phyloP scores from a whole-genome alignment of 2,113 vertebrate genomes.

The Oryzias curvinotus region DNA sequence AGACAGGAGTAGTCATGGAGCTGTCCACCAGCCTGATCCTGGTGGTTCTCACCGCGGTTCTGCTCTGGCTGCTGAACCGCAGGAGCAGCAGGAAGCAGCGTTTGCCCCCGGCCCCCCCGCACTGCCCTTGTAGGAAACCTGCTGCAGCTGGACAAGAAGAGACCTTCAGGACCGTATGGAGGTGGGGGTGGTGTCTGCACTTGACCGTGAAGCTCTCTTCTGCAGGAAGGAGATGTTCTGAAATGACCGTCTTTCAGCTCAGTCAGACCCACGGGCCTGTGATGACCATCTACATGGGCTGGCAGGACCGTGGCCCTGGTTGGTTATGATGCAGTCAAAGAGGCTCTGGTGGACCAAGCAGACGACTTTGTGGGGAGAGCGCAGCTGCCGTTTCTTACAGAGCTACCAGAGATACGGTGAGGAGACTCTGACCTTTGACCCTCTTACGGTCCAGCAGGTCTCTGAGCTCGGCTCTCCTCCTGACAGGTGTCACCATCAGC shows the following conservation, averaged over 20 bases:
- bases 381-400: constrained; percentile 41
- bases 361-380: constrained; percentile 74
- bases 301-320: constrained; percentile 66
- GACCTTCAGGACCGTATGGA: constrained; percentile 59
- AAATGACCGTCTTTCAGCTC: constrained; percentile 33
- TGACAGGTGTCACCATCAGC: constrained; percentile 68
- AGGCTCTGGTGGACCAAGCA: constrained; percentile 72
- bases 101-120: constrained; percentile 70
- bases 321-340: constrained; percentile 73
- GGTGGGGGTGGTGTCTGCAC: constrained; percentile 39
- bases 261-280: constrained; percentile 70
- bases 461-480: not conserved
- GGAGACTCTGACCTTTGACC: not conserved
- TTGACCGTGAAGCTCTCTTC: too few relatives aligned
- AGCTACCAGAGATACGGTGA: constrained; percentile 60
- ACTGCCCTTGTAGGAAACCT: constrained; percentile 71
- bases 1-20: constrained; percentile 48
- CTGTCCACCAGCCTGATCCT: constrained; percentile 38
- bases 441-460: not conserved
- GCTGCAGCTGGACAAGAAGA: constrained; percentile 51
- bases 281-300: constrained; percentile 71
- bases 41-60: constrained; percentile 36
- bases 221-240: too few relatives aligned
- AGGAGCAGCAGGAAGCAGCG: constrained; percentile 4
- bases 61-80: constrained; percentile 47